A percentile compares a stretch with the other conserved stretches of the same genome.
These are phyloP conservation scores for Garra rufa DNA, from an alignment of 2,113 vertebrate genomes.

Conservation along the genomic window DNA sequence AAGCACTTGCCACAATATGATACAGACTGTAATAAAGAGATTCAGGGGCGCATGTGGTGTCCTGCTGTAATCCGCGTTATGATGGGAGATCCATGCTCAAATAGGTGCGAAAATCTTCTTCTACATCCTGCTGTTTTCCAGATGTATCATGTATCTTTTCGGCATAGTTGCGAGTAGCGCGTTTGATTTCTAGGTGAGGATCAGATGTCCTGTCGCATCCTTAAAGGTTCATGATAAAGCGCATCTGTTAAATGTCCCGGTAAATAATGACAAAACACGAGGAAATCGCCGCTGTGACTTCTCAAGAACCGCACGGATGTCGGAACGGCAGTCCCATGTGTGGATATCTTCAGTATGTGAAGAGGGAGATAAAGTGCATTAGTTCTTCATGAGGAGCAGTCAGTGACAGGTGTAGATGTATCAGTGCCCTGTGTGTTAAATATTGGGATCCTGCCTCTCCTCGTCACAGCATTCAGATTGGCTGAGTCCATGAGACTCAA, in stretches of 20 bases:
- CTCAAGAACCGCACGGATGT: neutral
- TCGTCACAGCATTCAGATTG: constrained; percentile 94
- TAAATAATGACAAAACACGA: neutral
- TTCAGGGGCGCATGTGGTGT: constrained; percentile 50
- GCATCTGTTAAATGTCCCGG: constrained; percentile 23
- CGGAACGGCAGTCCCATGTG: constrained; percentile 12
- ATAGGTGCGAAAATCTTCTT: constrained; percentile 45
- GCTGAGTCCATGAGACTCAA: constrained; percentile 80
- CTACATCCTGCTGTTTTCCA: constrained; percentile 57
- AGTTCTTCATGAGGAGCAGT: constrained; percentile 23
- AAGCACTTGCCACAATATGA: constrained; percentile 46
- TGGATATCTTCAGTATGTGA: constrained; percentile 2
- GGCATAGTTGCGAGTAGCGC: neutral
- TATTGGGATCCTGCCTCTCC: constrained; percentile 88
- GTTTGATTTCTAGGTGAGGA: neutral
- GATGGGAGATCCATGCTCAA: constrained; percentile 61
- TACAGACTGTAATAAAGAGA: constrained; percentile 36
- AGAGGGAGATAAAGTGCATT: constrained; percentile 12
- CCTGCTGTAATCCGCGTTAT: constrained; percentile 52
- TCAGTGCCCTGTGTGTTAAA: constrained; percentile 79
- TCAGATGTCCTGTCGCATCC: constrained; percentile 23
- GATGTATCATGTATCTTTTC: neutral
- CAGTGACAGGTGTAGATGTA: constrained; percentile 73
- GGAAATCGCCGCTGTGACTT: neutral
- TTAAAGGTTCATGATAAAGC: constrained; percentile 12